Evolutionary conservation across 2,113 vertebrate genomes (phyloP).

Genomic region (Galbula dea): DNA sequence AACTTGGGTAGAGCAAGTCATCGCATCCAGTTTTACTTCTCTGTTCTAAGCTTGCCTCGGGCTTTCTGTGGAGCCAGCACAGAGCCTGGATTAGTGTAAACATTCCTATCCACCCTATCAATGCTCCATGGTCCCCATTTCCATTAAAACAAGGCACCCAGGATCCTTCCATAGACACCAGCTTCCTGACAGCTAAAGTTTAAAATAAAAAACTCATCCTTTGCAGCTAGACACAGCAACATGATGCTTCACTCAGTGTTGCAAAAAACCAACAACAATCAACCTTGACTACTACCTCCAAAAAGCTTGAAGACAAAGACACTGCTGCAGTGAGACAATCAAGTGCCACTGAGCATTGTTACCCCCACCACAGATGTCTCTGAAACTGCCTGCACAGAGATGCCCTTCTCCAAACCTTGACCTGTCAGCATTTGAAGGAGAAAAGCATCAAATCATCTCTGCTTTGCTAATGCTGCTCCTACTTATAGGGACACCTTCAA

Average conservation of each 20-base stretch:
- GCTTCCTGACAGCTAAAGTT: not conserved
- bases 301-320: not conserved
- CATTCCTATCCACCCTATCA: not conserved
- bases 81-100: not conserved
- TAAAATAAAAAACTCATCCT: not conserved
- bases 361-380: not conserved
- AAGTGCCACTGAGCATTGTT: not conserved
- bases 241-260: not conserved
- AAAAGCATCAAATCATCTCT: not conserved
- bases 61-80: not conserved
- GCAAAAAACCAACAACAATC: not conserved
- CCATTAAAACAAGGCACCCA: not conserved
- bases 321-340: not conserved
- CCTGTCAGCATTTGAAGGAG: not conserved
- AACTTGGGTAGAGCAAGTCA: not conserved
- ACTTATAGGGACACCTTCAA: not conserved
- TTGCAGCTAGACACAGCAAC: not conserved
- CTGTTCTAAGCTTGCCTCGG: not conserved
- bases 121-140: not conserved
- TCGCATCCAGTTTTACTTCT: not conserved
- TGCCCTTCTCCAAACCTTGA: not conserved
- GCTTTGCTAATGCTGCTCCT: not conserved
- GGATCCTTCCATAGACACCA: not conserved
- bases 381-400: not conserved
- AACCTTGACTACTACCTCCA: not conserved